These are phyloP conservation scores for Acleris emargana DNA, from an alignment of 2,888 invertebrate genomes.

Conservation along the genomic window DNA sequence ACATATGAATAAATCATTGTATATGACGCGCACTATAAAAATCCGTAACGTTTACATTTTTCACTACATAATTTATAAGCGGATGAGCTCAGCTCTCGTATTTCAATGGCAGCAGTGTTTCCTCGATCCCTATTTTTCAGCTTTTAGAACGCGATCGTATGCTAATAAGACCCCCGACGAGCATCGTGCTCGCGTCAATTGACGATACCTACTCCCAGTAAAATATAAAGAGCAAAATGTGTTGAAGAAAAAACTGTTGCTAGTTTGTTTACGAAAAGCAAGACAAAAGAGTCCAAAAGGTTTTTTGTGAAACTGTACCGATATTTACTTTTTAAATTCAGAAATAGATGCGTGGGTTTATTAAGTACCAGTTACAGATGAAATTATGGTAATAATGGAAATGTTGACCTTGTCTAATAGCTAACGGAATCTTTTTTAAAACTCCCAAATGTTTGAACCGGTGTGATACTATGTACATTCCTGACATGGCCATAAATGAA, in stretches of 20 bases:
- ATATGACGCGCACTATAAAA: slow-evolving; percentile 49
- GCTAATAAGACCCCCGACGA: slow-evolving; percentile 62
- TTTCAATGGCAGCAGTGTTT: slow-evolving; percentile 61
- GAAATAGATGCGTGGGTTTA: too few species aligned
- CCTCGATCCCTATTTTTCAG: slow-evolving; percentile 61
- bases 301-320: neutral
- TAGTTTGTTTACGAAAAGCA: neutral
- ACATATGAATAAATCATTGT: slow-evolving; percentile 44
- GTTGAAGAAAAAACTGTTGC: slow-evolving; percentile 1
- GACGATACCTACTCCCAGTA: slow-evolving; percentile 9
- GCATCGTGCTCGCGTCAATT: slow-evolving; percentile 27
- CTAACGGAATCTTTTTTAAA: too few species aligned
- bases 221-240: slow-evolving; percentile 18
- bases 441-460: too few species aligned
- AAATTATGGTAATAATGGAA: too few species aligned
- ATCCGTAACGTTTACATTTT: slow-evolving; percentile 52
- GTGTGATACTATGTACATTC: too few species aligned
- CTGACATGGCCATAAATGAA: too few species aligned
- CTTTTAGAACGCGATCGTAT: slow-evolving; percentile 65
- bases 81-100: slow-evolving; percentile 62
- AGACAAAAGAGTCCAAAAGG: neutral
- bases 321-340: too few species aligned
- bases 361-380: too few species aligned
- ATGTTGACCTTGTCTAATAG: too few species aligned
- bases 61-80: slow-evolving; percentile 67